phyloP scores from a whole-genome alignment of 2,113 vertebrate species.

The Nannobrachium achirus region DNA sequence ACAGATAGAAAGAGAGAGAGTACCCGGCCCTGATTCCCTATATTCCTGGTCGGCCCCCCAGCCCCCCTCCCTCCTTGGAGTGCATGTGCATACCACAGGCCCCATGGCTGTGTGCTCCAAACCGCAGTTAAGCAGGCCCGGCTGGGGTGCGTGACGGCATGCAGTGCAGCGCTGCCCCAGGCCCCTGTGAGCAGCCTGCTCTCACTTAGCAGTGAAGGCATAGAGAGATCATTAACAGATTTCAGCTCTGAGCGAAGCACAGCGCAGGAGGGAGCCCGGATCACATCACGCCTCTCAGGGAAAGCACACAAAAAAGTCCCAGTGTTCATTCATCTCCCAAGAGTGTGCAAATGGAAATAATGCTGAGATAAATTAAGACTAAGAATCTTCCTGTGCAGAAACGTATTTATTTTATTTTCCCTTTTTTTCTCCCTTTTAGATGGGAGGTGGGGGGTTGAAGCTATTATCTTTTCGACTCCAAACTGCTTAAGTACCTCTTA shows the following conservation, averaged over 20 bases:
- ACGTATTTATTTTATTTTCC: slow-evolving; percentile 5
- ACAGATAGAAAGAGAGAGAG: no score
- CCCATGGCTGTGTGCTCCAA: slow-evolving; percentile 63
- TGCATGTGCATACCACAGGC: slow-evolving; percentile 58
- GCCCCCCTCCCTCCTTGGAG: slow-evolving; percentile 3
- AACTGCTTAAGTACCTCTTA: slow-evolving; percentile 50
- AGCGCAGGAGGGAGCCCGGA: slow-evolving; percentile 18
- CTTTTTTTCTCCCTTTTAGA: no score
- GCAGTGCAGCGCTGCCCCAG: slow-evolving; percentile 66
- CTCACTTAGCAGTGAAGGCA: slow-evolving; percentile 70
- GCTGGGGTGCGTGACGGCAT: slow-evolving; percentile 80
- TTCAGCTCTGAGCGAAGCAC: slow-evolving; percentile 31
- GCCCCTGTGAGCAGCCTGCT: slow-evolving; percentile 72
- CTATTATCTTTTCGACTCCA: slow-evolving; percentile 48
- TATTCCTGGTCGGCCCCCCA: background rate
- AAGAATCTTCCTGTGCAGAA: background rate
- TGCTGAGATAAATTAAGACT: background rate
- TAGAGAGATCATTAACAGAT: slow-evolving; percentile 79
- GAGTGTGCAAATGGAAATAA: no score
- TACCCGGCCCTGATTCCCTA: no score
- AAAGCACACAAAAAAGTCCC: background rate
- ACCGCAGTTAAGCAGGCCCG: slow-evolving; percentile 80
- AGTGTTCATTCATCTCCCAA: no score
- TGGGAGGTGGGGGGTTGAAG: slow-evolving; percentile 14
- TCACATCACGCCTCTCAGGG: slow-evolving; percentile 33